These are phyloP conservation scores for Oriolus oriolus DNA, from an alignment of 2,113 vertebrate genomes.

Conservation along the genomic window DNA sequence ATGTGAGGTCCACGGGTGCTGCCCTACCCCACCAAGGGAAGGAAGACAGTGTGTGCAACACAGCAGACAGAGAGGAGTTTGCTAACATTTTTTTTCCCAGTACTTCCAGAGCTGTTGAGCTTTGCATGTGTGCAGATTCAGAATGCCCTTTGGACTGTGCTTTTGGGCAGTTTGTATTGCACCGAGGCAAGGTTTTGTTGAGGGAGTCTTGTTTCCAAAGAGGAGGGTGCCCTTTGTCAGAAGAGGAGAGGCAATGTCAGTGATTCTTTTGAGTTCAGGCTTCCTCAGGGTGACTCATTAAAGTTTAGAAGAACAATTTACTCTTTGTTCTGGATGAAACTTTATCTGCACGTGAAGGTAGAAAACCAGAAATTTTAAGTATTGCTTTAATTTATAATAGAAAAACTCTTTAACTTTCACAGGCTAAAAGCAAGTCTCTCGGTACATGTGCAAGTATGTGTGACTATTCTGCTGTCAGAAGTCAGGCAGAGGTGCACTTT, in stretches of 20 bases:
- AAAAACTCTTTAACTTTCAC: neutral
- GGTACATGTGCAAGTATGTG: neutral
- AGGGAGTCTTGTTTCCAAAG: neutral
- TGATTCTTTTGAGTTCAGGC: neutral
- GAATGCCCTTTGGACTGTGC: neutral
- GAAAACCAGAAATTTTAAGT: neutral
- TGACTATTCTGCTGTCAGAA: neutral
- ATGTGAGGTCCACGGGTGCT: fast-evolving
- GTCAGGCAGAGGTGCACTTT: neutral
- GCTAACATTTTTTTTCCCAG: neutral
- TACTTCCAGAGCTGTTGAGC: neutral
- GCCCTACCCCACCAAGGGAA: no score
- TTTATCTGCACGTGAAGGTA: neutral
- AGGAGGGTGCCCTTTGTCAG: neutral
- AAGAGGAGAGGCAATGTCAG: neutral
- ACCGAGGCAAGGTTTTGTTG: neutral
- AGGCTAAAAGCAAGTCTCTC: neutral
- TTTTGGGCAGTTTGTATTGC: neutral
- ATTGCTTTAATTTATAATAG: neutral
- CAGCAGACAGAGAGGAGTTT: neutral
- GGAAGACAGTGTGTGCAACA: neutral
- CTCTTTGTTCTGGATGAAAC: neutral
- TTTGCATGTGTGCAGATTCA: neutral
- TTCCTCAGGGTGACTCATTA: neutral
- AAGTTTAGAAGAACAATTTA: neutral